Evolutionary conservation across 37 sponge, comb jelly and placozoan genomes (phyloP), one percentile per base, ranked within the genome.

Genomic region (Lycopodina hypogea): DNA sequence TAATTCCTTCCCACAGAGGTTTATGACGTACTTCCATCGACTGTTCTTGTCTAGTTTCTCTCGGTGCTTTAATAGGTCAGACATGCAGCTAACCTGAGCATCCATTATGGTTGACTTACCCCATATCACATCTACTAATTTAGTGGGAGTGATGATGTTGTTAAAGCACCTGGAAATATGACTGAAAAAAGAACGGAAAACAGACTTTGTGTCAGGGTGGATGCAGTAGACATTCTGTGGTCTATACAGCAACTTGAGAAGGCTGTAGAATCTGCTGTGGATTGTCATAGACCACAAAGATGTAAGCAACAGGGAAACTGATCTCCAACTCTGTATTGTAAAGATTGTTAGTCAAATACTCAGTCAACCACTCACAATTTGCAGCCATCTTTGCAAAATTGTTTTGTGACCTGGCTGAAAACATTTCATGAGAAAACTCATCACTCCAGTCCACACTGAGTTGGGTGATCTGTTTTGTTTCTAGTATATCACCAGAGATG

Each of bases 21-120:
- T 83, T 53, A 88, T 83, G 17, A 59, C 41, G 51, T 88, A 83
- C 69, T 78, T 88, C 89, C 89, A 88, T 37, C 40, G 34, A 22
- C 11, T 7, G 38, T 35, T n/a, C 24, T 32, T 12, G 2, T 55
- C 56, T 1, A 11, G 34, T 26, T 22, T 66, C 26, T 66, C 58
- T 76, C 76, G 8, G 17, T 48, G n/a, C 39, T 68, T 28, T 6
- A 36, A 14, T 1, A 81, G 64, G 41, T 81, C 82, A 3, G 30
- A 14, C 51, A 81, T 42, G 66, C 82, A 81, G 74, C 42, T 61
- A 53, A 83, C 28, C 35, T 83, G 83, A 21, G 83, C 68, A 53
- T 67, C 76, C 69, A 83, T 38, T 40, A 83, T 68, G 0, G 69
- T 75, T 22, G 56, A 55, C 37, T 68, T 37, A 18, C 56, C 69